Evolutionary conservation across 2,888 invertebrate genomes (phyloP), one percentile per base, ranked within the genome.

Genomic region (Thumatha senex): DNA sequence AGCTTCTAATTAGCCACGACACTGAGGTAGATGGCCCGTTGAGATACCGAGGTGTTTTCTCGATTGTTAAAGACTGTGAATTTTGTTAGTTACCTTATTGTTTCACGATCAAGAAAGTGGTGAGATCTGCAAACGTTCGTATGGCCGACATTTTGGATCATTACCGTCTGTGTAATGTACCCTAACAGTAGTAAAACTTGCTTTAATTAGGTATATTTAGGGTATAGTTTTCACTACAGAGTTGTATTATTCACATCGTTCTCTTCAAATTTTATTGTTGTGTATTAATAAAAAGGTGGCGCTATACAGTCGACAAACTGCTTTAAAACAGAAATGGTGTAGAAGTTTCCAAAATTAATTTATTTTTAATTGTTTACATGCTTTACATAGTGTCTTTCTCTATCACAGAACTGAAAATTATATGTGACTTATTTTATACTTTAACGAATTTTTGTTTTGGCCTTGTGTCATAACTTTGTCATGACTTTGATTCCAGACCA

Each of bases 11-110:
- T 84, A 84, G 70, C 61, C 57, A 63, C 74, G 77, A 76, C 82
- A 82, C 80, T 81, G 82, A 76, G 74, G 58, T 76, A 69, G 88
- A 89, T 89, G 88, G 78, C 80, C 82, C 72, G 81, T 66, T 69
- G 67, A 81, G 88, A 89, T 88, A 80, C 31, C 45, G 56, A 51
- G 75, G 72, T 68, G 79, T 73, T 86, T 82, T 84, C 85, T 80
- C 80, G 79, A 86, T 88, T 89, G 89, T 88, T 82, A 61, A 75
- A 78, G 70, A 66, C 40, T 72, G 67, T 63, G 80, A 81, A 79
- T 71, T 64, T 72, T 70, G 56, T 54, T 56, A 58, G 64, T 57
- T 61, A 62, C 63, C 63, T 62, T 64, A 78, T 78, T 80, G 79
- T 74, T 68, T 56, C 63, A 48, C 47, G 55, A 70, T 63, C 71